phyloP scores from a whole-genome alignment of 2,113 vertebrate genomes.

The Syngnathus typhle region DNA sequence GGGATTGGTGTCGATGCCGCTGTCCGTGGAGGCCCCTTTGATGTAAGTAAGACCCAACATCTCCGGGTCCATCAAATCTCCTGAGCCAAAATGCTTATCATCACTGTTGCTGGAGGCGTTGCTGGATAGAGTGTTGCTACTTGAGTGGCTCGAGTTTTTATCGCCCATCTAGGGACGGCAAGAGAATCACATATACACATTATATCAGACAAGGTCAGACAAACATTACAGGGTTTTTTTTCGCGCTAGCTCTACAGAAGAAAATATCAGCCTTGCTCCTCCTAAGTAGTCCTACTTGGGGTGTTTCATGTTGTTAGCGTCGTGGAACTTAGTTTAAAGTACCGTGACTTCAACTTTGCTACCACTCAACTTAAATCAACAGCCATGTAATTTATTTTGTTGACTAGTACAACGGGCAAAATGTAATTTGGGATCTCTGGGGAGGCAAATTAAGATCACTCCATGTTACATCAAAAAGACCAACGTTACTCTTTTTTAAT shows the following conservation, averaged over 20 bases:
- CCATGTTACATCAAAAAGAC: conserved; percentile 23
- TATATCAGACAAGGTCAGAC: conserved; percentile 29
- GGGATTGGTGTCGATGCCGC: conserved; percentile 88
- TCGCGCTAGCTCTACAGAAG: conserved; percentile 26
- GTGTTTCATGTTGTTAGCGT: background rate
- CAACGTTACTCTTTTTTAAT: background rate
- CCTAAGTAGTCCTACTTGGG: background rate
- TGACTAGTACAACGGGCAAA: conserved; percentile 1
- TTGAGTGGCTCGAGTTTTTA: conserved; percentile 90
- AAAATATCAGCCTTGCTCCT: background rate
- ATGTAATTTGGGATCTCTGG: conserved; percentile 1
- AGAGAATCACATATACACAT: conserved; percentile 2
- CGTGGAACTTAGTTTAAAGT: background rate
- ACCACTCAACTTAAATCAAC: background rate
- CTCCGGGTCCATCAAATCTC: conserved; percentile 90
- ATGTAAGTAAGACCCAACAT: conserved; percentile 86
- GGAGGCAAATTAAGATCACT: background rate
- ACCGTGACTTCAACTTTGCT: background rate
- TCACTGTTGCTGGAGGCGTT: conserved; percentile 93
- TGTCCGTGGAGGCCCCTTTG: conserved; percentile 93
- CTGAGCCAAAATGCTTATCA: conserved; percentile 91
- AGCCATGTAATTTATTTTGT: conserved; percentile 3
- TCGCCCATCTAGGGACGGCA: conserved; percentile 75
- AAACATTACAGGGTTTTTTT: conserved; percentile 18
- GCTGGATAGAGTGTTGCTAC: conserved; percentile 90